These are phyloP conservation scores for Hippasteria phrygiana DNA, from an alignment of 53 echinoderm and acorn worm genomes.

Conservation along the genomic window DNA sequence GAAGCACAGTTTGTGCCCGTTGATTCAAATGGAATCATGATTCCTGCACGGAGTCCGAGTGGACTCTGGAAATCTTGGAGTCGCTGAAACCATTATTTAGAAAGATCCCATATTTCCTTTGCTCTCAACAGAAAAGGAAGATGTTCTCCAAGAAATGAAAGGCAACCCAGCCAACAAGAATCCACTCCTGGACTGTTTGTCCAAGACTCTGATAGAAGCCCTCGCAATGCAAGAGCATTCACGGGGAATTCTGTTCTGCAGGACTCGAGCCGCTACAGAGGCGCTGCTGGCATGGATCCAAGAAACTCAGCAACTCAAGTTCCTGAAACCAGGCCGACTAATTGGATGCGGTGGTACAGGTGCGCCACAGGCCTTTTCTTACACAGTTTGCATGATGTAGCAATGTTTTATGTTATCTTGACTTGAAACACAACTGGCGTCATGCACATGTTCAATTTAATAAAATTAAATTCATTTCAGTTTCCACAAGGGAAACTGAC, in stretches of 20 bases:
- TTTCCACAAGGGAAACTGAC: too few relatives aligned
- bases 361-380: too few relatives aligned
- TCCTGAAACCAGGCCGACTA: slow-evolving; percentile 73
- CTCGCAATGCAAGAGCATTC: slow-evolving; percentile 57
- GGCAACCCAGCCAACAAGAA: slow-evolving; percentile 60
- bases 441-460: too few relatives aligned
- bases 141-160: slow-evolving; percentile 34
- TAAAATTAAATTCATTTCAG: too few relatives aligned
- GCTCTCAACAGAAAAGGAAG: slow-evolving; percentile 49
- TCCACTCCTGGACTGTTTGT: slow-evolving; percentile 73
- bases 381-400: too few relatives aligned
- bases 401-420: too few relatives aligned
- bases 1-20: too few relatives aligned
- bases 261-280: slow-evolving; percentile 68
- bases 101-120: background rate
- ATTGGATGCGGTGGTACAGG: slow-evolving; percentile 77
- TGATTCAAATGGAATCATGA: too few relatives aligned
- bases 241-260: slow-evolving; percentile 77
- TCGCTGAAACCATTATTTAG: too few relatives aligned
- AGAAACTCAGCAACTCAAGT: slow-evolving; percentile 55
- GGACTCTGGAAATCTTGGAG: background rate
- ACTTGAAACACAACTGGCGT: too few relatives aligned
- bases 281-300: slow-evolving; percentile 78
- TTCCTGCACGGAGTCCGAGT: too few relatives aligned
- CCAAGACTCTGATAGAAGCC: slow-evolving; percentile 39